phyloP scores from a whole-genome alignment of 2,113 vertebrate species.

The Chaetodon trifascialis region DNA sequence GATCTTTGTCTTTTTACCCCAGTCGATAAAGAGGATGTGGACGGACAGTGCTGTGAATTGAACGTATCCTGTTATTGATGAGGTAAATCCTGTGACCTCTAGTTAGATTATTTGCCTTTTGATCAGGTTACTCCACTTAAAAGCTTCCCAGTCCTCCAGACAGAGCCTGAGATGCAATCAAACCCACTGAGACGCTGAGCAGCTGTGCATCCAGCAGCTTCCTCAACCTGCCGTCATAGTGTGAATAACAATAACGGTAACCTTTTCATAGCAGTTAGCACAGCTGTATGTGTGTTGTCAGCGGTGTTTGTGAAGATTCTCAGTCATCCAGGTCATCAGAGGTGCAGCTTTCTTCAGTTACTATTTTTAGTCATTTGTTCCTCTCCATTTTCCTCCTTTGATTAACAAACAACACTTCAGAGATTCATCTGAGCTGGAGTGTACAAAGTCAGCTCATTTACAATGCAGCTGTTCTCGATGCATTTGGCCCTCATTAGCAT shows the following conservation, averaged over 20 bases:
- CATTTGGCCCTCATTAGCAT: constrained; percentile 74
- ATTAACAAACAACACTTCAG: constrained; percentile 68
- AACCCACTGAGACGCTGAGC: constrained; percentile 32
- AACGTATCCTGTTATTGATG: constrained; percentile 53
- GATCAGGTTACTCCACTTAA: constrained; percentile 54
- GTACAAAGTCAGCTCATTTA: constrained; percentile 67
- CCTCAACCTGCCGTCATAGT: constrained; percentile 31
- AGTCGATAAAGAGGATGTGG: constrained; percentile 61
- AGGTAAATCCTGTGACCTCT: constrained; percentile 47
- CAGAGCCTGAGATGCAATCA: constrained; percentile 51
- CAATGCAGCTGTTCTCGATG: constrained; percentile 54
- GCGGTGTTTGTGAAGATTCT: background rate
- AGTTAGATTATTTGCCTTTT: constrained; percentile 55
- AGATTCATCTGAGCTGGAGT: constrained; percentile 31
- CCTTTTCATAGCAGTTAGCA: constrained; percentile 57
- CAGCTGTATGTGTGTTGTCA: constrained; percentile 33
- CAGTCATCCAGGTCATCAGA: constrained; percentile 7
- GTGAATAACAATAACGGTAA: constrained; percentile 62
- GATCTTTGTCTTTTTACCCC: background rate
- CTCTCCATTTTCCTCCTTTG: constrained; percentile 47
- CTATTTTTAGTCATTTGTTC: constrained; percentile 61
- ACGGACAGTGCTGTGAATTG: constrained; percentile 25
- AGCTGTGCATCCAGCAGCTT: constrained; percentile 38
- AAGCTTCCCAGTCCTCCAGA: constrained; percentile 29
- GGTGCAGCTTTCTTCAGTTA: constrained; percentile 12